phyloP scores from a whole-genome alignment of 2,888 invertebrate genomes.

The Thecophora atra region DNA sequence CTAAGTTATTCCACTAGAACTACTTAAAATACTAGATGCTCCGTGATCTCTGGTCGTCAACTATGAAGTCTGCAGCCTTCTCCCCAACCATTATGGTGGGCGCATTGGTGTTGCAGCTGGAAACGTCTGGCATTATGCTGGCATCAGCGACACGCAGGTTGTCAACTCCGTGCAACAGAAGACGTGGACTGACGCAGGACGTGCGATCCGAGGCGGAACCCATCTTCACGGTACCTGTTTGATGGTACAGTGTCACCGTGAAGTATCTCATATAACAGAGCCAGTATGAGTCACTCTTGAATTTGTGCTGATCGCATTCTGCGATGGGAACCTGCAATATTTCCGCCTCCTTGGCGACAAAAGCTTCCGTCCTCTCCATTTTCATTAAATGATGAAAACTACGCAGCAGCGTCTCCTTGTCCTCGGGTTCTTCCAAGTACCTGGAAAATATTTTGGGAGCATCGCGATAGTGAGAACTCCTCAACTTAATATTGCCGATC shows the following conservation, averaged over 20 bases:
- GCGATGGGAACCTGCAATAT: conserved; percentile 47
- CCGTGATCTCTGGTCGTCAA: conserved; percentile 49
- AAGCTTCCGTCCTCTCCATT: conserved; percentile 64
- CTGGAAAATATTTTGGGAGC: conserved; percentile 70
- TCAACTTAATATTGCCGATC: conserved; percentile 67
- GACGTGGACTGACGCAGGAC: conserved; percentile 74
- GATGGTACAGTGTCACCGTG: conserved; percentile 75
- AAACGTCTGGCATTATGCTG: conserved; percentile 78
- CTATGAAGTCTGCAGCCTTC: conserved; percentile 73
- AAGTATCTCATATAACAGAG: conserved; percentile 73
- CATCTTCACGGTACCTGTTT: conserved; percentile 76
- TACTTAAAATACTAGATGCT: no score
- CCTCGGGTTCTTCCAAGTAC: conserved; percentile 68
- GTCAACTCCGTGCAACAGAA: conserved; percentile 73
- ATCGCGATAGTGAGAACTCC: conserved; percentile 67
- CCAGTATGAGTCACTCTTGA: conserved; percentile 69
- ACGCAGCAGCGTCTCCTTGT: conserved; percentile 56
- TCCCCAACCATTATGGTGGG: conserved; percentile 87
- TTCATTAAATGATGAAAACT: conserved; percentile 57
- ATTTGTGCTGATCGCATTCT: conserved; percentile 51
- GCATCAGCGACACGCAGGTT: conserved; percentile 76
- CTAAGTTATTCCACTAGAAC: no score
- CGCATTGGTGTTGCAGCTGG: conserved; percentile 84
- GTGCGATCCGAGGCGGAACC: conserved; percentile 70
- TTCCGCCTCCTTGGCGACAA: conserved; percentile 57